phyloP scores from a whole-genome alignment of 2,797 vertebrate genomes.

The Pelodytes ibericus region DNA sequence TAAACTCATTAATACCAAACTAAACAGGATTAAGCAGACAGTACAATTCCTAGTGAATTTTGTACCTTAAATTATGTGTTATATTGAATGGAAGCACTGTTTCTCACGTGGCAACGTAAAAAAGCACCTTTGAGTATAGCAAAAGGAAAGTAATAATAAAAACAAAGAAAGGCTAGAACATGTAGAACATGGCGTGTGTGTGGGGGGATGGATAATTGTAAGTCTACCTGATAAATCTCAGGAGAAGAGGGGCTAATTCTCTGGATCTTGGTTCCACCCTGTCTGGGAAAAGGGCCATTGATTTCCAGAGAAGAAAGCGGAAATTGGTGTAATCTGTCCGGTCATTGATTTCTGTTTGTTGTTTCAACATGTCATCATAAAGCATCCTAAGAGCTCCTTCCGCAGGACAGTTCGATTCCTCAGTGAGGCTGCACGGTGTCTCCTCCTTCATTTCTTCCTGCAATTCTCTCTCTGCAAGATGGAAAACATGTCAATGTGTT shows the following conservation, averaged over 20 bases:
- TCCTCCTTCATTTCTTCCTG: slow-evolving; percentile 66
- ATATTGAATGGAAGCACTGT: too few relatives aligned
- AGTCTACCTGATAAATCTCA: slow-evolving; percentile 88
- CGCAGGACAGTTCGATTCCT: slow-evolving; percentile 65
- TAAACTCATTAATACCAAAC: too few relatives aligned
- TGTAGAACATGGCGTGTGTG: too few relatives aligned
- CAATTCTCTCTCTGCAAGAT: slow-evolving; percentile 81
- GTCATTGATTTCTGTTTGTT: slow-evolving; percentile 70
- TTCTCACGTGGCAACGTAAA: too few relatives aligned
- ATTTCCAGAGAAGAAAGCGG: slow-evolving; percentile 87
- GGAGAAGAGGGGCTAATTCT: slow-evolving; percentile 89
- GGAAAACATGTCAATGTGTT: not conserved
- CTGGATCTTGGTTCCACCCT: slow-evolving; percentile 89
- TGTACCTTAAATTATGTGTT: too few relatives aligned
- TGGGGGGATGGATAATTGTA: not conserved
- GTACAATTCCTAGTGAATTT: too few relatives aligned
- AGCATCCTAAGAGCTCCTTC: slow-evolving; percentile 75
- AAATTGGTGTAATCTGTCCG: slow-evolving; percentile 92
- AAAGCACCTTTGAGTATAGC: too few relatives aligned
- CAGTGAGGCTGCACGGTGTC: slow-evolving; percentile 58
- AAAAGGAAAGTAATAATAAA: too few relatives aligned
- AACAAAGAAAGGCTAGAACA: too few relatives aligned
- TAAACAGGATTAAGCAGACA: too few relatives aligned
- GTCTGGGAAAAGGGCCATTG: slow-evolving; percentile 86
- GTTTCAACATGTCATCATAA: slow-evolving; percentile 77